Conservation (phyloP, 1,140 invertebrate species). For the Lasioglossum albipes region DNA sequence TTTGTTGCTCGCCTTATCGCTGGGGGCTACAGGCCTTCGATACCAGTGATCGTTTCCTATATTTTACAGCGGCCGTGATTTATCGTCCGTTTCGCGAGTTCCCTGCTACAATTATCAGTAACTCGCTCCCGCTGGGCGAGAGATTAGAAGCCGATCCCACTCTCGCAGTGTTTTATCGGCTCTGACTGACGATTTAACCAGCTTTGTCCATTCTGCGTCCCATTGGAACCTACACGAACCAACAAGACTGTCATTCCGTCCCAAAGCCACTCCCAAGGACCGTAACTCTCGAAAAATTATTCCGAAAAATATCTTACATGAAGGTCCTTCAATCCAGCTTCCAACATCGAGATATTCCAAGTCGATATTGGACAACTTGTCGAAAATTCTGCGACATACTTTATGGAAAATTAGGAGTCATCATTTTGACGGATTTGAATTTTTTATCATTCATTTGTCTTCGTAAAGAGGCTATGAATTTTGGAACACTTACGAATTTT, state of each 20-base stretch:
- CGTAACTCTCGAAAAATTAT: too few relatives aligned
- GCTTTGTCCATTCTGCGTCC: constrained; percentile 40
- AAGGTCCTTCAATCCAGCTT: too few relatives aligned
- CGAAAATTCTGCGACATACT: too few relatives aligned
- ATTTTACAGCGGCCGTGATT: constrained; percentile 65
- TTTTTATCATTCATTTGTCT: too few relatives aligned
- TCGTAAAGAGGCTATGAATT: too few relatives aligned
- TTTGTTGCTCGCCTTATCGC: constrained; percentile 65
- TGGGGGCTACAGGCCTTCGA: constrained; percentile 61
- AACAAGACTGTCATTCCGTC: neutral
- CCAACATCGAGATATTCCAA: too few relatives aligned
- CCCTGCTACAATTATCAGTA: constrained; percentile 64
- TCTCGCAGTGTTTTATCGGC: constrained; percentile 52
- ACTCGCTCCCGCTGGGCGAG: constrained; percentile 57
- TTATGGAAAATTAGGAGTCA: too few relatives aligned
- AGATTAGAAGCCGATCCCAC: constrained; percentile 62
- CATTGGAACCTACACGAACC: constrained; percentile 3
- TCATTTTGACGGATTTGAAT: too few relatives aligned
- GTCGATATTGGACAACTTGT: too few relatives aligned
- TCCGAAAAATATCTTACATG: too few relatives aligned
- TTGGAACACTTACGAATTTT: too few relatives aligned
- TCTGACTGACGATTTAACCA: constrained; percentile 45
- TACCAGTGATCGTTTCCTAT: constrained; percentile 66
- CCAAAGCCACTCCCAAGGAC: too few relatives aligned
- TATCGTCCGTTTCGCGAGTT: constrained; percentile 65